Evolutionary conservation across 2,113 vertebrate species (phyloP).

Genomic region (Phalacrocorax aristotelis): DNA sequence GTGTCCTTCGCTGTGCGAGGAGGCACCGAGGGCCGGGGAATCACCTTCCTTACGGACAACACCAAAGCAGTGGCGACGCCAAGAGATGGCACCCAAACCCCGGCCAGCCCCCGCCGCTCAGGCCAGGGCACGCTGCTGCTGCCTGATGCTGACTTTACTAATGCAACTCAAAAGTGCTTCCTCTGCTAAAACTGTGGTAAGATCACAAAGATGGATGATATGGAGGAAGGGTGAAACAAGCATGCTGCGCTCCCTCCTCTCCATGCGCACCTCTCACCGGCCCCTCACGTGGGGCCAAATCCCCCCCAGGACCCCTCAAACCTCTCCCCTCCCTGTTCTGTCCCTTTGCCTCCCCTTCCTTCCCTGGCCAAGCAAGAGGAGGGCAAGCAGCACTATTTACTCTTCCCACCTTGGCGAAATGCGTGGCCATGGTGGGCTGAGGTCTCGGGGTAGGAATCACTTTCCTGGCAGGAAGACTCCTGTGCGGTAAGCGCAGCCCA

Average conservation of each 20-base stretch:
- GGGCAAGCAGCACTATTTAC: fast-evolving
- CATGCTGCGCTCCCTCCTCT: background rate
- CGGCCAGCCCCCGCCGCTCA: fast-evolving
- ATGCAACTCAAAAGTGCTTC: background rate
- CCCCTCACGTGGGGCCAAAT: background rate
- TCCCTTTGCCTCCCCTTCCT: background rate
- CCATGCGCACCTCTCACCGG: background rate
- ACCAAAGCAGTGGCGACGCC: background rate
- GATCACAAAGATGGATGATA: background rate
- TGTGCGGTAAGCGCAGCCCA: background rate
- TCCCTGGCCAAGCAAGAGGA: background rate
- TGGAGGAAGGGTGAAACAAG: background rate
- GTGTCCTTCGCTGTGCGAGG: background rate
- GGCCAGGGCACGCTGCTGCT: background rate
- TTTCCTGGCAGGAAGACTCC: background rate
- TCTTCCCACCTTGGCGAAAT: fast-evolving
- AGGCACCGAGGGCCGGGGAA: background rate
- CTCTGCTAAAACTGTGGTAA: fast-evolving
- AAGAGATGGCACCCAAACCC: background rate
- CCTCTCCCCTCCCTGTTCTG: background rate
- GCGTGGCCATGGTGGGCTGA: background rate
- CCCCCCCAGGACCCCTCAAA: background rate
- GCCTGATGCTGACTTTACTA: background rate
- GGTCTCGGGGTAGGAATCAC: fast-evolving
- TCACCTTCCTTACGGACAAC: background rate